Conservation (phyloP, 64 coral and sea anemone species). For the Cladopsammia gracilis region DNA sequence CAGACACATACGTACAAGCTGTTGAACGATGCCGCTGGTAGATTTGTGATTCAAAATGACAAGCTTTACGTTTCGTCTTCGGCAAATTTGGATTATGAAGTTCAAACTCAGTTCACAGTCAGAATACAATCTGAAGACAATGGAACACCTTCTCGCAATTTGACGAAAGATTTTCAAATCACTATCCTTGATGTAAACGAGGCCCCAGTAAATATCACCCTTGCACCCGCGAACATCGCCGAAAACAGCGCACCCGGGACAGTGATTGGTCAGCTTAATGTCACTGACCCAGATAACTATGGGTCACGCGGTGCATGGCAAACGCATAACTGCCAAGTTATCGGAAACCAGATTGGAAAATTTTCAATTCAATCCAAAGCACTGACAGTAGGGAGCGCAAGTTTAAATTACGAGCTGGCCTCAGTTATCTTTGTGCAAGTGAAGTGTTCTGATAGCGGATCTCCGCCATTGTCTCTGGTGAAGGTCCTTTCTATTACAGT, state of each 20-base stretch:
- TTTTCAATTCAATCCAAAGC: conserved; percentile 58
- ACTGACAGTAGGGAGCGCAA: conserved; percentile 39
- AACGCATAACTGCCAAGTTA: conserved; percentile 61
- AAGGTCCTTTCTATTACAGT: conserved; percentile 46
- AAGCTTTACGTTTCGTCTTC: conserved; percentile 78
- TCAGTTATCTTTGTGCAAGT: conserved; percentile 47
- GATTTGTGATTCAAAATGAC: conserved; percentile 75
- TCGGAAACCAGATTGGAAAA: conserved; percentile 62
- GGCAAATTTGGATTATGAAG: conserved; percentile 79
- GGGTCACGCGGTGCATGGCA: conserved; percentile 66
- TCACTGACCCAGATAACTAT: conserved; percentile 79
- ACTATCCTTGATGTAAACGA: conserved; percentile 73
- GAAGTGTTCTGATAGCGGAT: conserved; percentile 74
- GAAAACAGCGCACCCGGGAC: conserved; percentile 82
- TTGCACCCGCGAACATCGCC: conserved; percentile 49
- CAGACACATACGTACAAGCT: conserved; percentile 72
- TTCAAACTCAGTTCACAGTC: conserved; percentile 56
- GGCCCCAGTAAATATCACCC: conserved; percentile 66
- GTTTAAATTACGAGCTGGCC: conserved; percentile 63
- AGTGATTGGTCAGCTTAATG: conserved; percentile 68
- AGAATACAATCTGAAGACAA: conserved; percentile 54
- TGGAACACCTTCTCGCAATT: conserved; percentile 37
- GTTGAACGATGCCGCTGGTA: conserved; percentile 60
- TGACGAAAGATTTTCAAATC: conserved; percentile 54
- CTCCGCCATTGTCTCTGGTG: conserved; percentile 23